These are phyloP conservation scores for Ophioninae sp. DNA, from an alignment of 2,888 invertebrate genomes.

Conservation along the genomic window DNA sequence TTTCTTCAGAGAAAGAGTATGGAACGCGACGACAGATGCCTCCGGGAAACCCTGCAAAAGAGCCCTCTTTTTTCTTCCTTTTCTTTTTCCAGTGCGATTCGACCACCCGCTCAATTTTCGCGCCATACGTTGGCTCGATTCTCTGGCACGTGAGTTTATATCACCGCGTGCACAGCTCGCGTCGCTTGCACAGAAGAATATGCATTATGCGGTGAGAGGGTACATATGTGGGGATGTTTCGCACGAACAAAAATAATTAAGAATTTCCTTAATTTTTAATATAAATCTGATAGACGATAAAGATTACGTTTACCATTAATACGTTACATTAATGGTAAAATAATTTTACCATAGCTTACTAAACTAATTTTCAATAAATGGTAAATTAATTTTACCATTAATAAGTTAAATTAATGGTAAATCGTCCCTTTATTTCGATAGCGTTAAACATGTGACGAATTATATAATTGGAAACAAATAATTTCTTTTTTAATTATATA, in stretches of 20 bases:
- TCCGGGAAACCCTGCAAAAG: constrained; percentile 71
- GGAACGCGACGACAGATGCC: constrained; percentile 70
- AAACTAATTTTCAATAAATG: no score
- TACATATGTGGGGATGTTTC: constrained; percentile 1
- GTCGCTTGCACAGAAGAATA: constrained; percentile 11
- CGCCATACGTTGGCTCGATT: constrained; percentile 4
- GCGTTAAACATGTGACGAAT: no score
- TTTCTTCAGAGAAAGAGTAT: constrained; percentile 26
- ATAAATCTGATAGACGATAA: background rate
- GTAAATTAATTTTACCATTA: no score
- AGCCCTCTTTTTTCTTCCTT: constrained; percentile 25
- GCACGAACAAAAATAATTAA: background rate
- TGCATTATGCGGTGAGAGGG: background rate
- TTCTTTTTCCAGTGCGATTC: constrained; percentile 38
- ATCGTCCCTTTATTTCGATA: no score
- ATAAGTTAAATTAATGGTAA: no score
- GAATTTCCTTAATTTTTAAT: background rate
- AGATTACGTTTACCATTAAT: background rate
- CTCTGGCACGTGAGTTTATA: constrained; percentile 43
- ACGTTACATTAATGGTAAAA: no score
- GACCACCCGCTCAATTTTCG: constrained; percentile 57
- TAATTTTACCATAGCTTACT: no score
- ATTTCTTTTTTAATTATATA: no score
- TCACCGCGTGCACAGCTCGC: background rate
- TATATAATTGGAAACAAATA: no score